Conservation (phyloP, 2,797 vertebrate genomes). For the Vespertilio murinus region DNA sequence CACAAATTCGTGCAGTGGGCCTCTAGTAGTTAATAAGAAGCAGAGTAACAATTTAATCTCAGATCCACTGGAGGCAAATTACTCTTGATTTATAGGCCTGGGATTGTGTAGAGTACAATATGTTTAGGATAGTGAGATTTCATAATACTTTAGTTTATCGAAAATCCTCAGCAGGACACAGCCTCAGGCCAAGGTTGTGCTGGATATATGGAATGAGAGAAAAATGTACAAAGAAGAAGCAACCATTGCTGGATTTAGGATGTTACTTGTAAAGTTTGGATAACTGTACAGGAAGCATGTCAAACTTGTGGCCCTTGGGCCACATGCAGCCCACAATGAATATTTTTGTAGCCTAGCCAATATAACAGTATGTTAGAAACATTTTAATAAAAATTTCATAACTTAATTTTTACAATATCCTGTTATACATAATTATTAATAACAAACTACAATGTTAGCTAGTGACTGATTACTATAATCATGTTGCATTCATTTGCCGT, state of each 20-base stretch:
- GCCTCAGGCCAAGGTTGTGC: not conserved
- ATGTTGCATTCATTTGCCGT: too few species aligned
- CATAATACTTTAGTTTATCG: conserved; percentile 15
- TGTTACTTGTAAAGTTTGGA: conserved; percentile 9
- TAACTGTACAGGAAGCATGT: not conserved
- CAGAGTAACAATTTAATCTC: conserved; percentile 31
- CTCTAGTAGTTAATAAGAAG: not conserved
- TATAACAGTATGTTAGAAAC: too few species aligned
- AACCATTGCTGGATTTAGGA: not conserved
- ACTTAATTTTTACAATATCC: too few species aligned
- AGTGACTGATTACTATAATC: too few species aligned
- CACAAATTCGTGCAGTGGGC: too few species aligned
- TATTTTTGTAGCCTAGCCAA: too few species aligned
- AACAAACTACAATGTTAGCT: too few species aligned
- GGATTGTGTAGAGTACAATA: not conserved
- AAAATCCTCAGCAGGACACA: conserved; percentile 7
- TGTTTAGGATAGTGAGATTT: conserved; percentile 17
- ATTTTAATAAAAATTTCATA: too few species aligned
- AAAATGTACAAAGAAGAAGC: conserved; percentile 32
- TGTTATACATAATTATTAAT: too few species aligned
- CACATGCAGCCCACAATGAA: too few species aligned
- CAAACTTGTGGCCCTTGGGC: too few species aligned
- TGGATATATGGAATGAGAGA: not conserved
- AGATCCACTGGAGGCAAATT: not conserved
- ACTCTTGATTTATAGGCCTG: not conserved